Base-by-base conservation (phyloP, 2,113 vertebrate genomes). In the Oriolus oriolus region DNA sequence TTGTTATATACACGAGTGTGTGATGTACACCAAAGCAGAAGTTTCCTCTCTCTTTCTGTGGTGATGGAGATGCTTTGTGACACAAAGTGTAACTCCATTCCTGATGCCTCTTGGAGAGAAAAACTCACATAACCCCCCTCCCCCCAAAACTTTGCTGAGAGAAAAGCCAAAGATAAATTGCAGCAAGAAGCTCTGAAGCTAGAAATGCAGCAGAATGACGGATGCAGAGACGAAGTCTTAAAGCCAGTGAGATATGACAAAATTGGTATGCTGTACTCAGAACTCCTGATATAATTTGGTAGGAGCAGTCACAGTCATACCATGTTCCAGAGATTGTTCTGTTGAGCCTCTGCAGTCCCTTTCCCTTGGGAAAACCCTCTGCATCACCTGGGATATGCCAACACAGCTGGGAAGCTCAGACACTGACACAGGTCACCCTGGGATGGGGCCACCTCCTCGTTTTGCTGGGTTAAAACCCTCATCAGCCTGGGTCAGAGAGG, bases 341-440 rank as follows among this genome's bases (percentile, higher is more conserved):
- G 74, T 19, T 88, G 64, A 93, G n/a, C n/a, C 52, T 79, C 74
- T 70, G 27, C 44, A 90, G 75, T 57, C 33, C 41, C 66, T 87
- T 20, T n/a, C n/a, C n/a, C 9, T 68, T 89, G 90, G 91, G 59
- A 96, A 96, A 97, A 57, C 8, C 3, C 3, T 9, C 53, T 31
- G 42, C 50, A 81, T 84, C 78, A 76, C 78, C 59, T 91, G 91
- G 94, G 94, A 96, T 95, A 84, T 73, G 79, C 60, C 27, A 47
- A 15, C 49, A 94, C 96, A 97, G 54, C 86, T 93, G 94, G 95
- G 90, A 96, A 93, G 84, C 64, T 96, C 96, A 95, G 95, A 87
- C 75, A 84, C 91, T 19, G 45, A 77, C 75, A 74, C 59, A 87
- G 77, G 77, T 89, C 82, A 59, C 76, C n/a, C 81, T 27, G 26